Conservation (phyloP, 2,797 vertebrate species). For the Lacerta viridis region DNA sequence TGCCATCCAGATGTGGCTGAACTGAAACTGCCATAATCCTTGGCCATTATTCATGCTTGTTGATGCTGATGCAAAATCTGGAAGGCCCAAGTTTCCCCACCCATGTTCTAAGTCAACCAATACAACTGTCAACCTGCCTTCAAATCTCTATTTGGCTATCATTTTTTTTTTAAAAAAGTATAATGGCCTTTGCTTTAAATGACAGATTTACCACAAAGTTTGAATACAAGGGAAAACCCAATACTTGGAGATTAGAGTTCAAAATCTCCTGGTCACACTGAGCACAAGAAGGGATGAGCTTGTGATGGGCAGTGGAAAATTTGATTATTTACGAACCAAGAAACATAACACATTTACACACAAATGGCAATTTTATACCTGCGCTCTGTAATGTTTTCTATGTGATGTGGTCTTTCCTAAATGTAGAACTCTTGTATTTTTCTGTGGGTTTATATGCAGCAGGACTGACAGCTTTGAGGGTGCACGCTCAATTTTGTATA, state of each 20-base stretch:
- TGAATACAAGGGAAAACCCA: conserved; percentile 25
- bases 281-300: conserved; percentile 63
- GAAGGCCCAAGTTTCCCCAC: no score
- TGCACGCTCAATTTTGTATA: conserved; percentile 92
- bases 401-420: conserved; percentile 95
- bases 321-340: conserved; percentile 68
- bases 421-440: conserved; percentile 94
- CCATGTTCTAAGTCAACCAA: not conserved
- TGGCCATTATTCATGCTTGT: no score
- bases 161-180: not conserved
- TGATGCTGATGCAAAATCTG: no score
- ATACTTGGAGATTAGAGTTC: conserved; percentile 42
- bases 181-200: conserved; percentile 49
- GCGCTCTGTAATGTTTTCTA: conserved; percentile 96
- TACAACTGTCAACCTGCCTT: not conserved
- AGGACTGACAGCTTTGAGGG: conserved; percentile 91
- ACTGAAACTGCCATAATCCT: no score
- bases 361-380: conserved; percentile 89
- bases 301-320: conserved; percentile 57
- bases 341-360: conserved; percentile 40
- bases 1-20: no score
- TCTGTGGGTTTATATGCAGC: conserved; percentile 94
- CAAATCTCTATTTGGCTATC: not conserved
- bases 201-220: conserved; percentile 49
- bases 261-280: conserved; percentile 48